Percentiles rank a stretch among this genome's conserved stretches.
Evolutionary conservation across 2,888 invertebrate genomes (phyloP).

Genomic region (Leptinotarsa juncta): DNA sequence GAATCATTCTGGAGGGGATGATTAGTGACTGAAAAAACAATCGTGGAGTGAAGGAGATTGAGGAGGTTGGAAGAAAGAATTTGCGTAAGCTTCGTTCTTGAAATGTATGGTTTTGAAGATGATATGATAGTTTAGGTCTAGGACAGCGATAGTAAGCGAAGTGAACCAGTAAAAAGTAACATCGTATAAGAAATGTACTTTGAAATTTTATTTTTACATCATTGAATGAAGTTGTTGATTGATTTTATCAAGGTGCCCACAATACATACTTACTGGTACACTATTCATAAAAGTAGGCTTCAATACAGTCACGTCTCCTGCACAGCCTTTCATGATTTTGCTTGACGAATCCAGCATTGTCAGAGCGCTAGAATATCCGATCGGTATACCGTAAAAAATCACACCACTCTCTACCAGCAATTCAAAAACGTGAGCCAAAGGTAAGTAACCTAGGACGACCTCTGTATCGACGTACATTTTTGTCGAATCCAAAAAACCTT

Average conservation of each 20-base stretch:
- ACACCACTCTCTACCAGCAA: conserved; percentile 45
- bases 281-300: conserved; percentile 47
- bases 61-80: too few species aligned
- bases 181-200: too few species aligned
- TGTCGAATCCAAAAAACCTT: conserved; percentile 70
- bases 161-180: too few species aligned
- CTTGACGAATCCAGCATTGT: conserved; percentile 47
- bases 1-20: too few species aligned
- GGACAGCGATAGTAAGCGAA: too few species aligned
- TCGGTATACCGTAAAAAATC: conserved; percentile 43
- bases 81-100: too few species aligned
- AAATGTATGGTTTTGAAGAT: too few species aligned
- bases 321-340: conserved; percentile 44
- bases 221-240: too few species aligned
- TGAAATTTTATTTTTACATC: too few species aligned
- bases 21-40: too few species aligned
- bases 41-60: too few species aligned
- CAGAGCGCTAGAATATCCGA: conserved; percentile 48
- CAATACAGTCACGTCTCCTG: conserved; percentile 46
- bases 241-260: background rate
- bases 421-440: conserved; percentile 49
- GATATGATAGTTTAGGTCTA: too few species aligned
- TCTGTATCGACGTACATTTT: conserved; percentile 37
- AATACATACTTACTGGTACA: conserved; percentile 46
- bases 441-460: conserved; percentile 45